These are phyloP conservation scores for Xerus inauris DNA, from an alignment of 2,113 vertebrate genomes.

Conservation along the genomic window DNA sequence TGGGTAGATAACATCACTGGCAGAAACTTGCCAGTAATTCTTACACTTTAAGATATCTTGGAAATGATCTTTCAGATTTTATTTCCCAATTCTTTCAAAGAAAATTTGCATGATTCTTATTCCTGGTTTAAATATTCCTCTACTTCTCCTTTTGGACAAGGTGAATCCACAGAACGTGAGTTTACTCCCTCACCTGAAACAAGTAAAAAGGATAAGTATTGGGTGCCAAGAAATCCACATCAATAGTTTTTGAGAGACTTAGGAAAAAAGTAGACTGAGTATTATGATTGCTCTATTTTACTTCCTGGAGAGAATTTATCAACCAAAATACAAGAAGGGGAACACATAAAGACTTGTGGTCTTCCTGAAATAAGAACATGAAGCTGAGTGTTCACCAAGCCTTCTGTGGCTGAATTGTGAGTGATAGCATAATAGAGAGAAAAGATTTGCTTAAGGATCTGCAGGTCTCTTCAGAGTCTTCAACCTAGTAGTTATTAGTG, in stretches of 20 bases:
- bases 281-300: neutral
- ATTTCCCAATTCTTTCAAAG: neutral
- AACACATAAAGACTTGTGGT: neutral
- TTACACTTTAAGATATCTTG: neutral
- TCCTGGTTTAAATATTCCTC: neutral
- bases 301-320: neutral
- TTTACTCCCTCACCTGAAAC: neutral
- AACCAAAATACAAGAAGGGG: neutral
- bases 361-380: neutral
- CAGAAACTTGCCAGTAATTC: neutral
- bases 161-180: neutral
- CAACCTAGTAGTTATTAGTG: neutral
- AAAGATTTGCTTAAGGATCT: neutral
- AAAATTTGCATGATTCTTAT: neutral
- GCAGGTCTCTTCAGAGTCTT: neutral
- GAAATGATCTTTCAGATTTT: neutral
- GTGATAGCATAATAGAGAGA: neutral
- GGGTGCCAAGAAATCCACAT: neutral
- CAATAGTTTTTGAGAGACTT: neutral
- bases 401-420: neutral
- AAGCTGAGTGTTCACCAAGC: neutral
- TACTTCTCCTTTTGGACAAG: neutral
- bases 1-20: neutral
- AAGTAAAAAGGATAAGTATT: neutral
- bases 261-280: neutral